Conservation (phyloP, 1,140 invertebrate species). For the Ceratitis capitata region DNA sequence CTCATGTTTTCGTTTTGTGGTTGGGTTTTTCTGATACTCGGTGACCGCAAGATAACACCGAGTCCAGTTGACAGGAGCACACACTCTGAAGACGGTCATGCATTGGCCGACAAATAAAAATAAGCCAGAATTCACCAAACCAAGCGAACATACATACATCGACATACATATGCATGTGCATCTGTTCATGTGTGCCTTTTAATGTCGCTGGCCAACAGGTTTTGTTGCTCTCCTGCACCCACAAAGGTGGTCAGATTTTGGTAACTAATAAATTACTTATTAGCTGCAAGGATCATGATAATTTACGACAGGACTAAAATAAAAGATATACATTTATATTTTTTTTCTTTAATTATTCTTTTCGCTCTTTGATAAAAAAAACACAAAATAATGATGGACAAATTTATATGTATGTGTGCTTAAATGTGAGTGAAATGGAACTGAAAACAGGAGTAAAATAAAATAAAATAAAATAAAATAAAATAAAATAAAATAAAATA, state of each 20-base stretch:
- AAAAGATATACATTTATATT: constrained; percentile 25
- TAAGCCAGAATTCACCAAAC: background rate
- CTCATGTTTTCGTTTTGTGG: background rate
- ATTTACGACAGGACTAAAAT: constrained; percentile 37
- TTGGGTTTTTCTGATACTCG: background rate
- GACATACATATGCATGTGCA: background rate
- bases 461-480: no score
- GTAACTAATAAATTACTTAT: constrained; percentile 36
- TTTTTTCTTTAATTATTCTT: background rate
- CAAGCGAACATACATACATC: background rate
- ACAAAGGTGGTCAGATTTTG: constrained; percentile 15
- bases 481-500: no score
- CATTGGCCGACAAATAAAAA: background rate
- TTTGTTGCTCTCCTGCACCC: background rate
- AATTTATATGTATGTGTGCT: background rate
- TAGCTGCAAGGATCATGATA: constrained; percentile 34
- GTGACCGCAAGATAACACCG: constrained; percentile 35
- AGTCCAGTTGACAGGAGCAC: background rate
- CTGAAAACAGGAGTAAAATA: no score
- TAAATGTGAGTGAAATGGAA: no score
- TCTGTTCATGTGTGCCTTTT: background rate
- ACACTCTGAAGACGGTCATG: constrained; percentile 37
- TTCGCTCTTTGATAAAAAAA: background rate
- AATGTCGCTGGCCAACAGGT: constrained; percentile 7
- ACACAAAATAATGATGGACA: background rate